Percentiles rank a stretch among this genome's conserved stretches.
These are phyloP conservation scores for Drosophila multiciliata DNA, from an alignment of 2,888 invertebrate genomes.

Conservation along the genomic window DNA sequence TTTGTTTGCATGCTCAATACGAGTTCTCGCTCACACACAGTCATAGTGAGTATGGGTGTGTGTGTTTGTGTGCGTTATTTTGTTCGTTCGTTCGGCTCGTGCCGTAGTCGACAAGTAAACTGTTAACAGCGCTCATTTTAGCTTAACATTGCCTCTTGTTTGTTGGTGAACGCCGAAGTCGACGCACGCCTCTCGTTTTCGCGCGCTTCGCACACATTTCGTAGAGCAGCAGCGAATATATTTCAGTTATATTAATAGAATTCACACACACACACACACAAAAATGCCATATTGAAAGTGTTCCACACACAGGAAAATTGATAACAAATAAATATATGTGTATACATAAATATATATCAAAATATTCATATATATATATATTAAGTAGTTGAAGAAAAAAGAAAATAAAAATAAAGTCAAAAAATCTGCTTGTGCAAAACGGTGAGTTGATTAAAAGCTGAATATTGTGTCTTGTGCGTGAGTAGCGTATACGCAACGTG, in stretches of 20 bases:
- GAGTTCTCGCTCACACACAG: constrained; percentile 1
- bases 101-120: constrained; percentile 25
- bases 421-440: constrained; percentile 23
- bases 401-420: not conserved
- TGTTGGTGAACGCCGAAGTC: constrained; percentile 66
- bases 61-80: constrained; percentile 2
- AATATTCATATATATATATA: constrained; percentile 18
- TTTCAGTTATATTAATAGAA: constrained; percentile 68
- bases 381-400: constrained; percentile 26
- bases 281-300: constrained; percentile 50
- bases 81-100: constrained; percentile 26
- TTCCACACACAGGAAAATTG: constrained; percentile 37
- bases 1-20: constrained; percentile 24
- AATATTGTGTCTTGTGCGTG: constrained; percentile 9
- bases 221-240: constrained; percentile 54
- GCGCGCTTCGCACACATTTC: constrained; percentile 65
- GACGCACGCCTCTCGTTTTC: constrained; percentile 71
- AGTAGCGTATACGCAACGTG: constrained; percentile 61
- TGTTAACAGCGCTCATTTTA: constrained; percentile 43
- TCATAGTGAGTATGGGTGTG: not conserved
- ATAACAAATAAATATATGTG: constrained; percentile 38
- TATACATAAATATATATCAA: constrained; percentile 10
- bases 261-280: constrained; percentile 49
- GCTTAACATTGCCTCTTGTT: constrained; percentile 53
- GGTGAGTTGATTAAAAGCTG: constrained; percentile 33